Conservation (phyloP, 1,140 invertebrate genomes). For the Frieseomelitta varia region DNA sequence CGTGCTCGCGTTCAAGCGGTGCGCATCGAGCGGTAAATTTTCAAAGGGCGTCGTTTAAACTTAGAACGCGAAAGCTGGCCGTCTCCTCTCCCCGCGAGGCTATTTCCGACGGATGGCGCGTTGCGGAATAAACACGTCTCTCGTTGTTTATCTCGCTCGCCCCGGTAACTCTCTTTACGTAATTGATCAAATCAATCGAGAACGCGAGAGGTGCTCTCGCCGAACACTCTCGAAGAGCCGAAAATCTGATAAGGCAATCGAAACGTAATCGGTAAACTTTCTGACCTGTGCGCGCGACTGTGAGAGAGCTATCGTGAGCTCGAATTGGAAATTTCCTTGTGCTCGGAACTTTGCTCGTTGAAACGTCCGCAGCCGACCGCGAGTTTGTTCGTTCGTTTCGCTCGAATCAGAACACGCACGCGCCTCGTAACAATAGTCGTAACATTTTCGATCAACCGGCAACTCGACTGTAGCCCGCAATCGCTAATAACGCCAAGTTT, state of each 20-base stretch:
- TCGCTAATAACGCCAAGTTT: background rate
- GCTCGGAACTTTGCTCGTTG: background rate
- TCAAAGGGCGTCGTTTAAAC: no score
- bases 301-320: background rate
- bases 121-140: no score
- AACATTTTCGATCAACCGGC: background rate
- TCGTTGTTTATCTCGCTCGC: no score
- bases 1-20: no score
- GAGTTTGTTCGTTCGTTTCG: no score
- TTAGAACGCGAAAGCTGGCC: no score
- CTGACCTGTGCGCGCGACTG: background rate
- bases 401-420: background rate
- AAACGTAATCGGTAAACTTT: slow-evolving; percentile 19
- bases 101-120: no score
- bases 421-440: background rate
- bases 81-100: no score
- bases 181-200: background rate
- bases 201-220: background rate
- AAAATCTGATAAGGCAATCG: slow-evolving; percentile 2
- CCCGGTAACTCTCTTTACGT: background rate
- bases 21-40: no score
- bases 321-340: slow-evolving; percentile 18
- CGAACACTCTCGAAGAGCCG: background rate
- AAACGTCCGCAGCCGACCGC: background rate
- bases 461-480: background rate